Percentiles rank a stretch among this genome's conserved stretches.
These are phyloP conservation scores for Scaptomyza parva DNA, from an alignment of 2,888 invertebrate genomes.

Conservation along the genomic window DNA sequence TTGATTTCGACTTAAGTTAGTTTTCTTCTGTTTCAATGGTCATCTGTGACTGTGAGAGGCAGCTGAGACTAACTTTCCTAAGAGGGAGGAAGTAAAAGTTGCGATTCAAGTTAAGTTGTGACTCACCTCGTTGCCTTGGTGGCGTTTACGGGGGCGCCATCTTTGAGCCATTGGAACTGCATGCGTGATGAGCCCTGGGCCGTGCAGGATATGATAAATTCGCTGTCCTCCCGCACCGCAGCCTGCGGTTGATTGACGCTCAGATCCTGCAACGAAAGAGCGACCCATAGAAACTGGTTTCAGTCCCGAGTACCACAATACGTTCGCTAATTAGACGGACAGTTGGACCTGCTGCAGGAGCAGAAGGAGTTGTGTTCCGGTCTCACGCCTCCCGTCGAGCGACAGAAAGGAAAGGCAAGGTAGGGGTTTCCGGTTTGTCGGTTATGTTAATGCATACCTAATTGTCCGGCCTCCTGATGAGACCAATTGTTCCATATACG, in stretches of 20 bases:
- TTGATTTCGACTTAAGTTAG: conserved; percentile 23
- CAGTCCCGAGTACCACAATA: conserved; percentile 29
- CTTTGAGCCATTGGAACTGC: conserved; percentile 93
- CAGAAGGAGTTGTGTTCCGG: conserved; percentile 4
- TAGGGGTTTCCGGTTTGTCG: conserved; percentile 56
- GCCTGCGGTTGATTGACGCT: conserved; percentile 86
- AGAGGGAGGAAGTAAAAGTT: neutral
- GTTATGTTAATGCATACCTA: conserved; percentile 71
- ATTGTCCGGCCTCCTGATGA: conserved; percentile 65
- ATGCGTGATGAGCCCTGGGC: conserved; percentile 91
- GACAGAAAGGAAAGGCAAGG: conserved; percentile 21
- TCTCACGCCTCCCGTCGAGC: conserved; percentile 33
- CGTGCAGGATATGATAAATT: conserved; percentile 91
- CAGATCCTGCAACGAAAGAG: conserved; percentile 85
- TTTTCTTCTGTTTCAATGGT: conserved; percentile 24
- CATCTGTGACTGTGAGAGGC: neutral
- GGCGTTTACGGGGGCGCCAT: conserved; percentile 90
- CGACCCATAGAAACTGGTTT: conserved; percentile 8
- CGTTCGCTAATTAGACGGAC: conserved; percentile 51
- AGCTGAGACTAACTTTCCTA: neutral
- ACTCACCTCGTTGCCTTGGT: conserved; percentile 90
- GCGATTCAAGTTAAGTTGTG: neutral
- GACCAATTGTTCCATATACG: conserved; percentile 62
- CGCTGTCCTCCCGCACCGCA: conserved; percentile 89
- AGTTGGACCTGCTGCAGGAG: neutral